A percentile compares a stretch with the other conserved stretches of the same genome.
These are phyloP conservation scores for Hoplostethus atlanticus DNA, from an alignment of 2,797 vertebrate genomes.

Conservation along the genomic window DNA sequence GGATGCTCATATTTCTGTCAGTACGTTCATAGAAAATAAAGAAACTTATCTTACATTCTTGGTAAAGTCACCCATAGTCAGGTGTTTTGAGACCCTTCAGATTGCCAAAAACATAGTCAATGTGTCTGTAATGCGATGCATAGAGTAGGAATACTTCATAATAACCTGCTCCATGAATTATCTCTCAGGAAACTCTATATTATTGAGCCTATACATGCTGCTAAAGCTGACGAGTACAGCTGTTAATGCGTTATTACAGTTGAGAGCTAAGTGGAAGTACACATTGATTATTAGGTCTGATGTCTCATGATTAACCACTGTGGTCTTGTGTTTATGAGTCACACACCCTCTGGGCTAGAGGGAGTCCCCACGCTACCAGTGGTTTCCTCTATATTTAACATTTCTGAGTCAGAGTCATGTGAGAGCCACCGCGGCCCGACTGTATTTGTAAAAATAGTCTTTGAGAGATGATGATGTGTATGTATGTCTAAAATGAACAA, in stretches of 20 bases:
- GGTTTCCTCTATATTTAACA: conserved; percentile 65
- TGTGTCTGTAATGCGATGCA: neutral
- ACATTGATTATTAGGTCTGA: conserved; percentile 46
- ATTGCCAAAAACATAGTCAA: conserved; percentile 4
- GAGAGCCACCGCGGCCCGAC: conserved; percentile 45
- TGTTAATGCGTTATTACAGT: conserved; percentile 28
- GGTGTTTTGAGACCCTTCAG: conserved; percentile 5
- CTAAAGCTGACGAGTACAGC: conserved; percentile 7
- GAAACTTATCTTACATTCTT: neutral
- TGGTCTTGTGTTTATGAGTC: conserved; percentile 75
- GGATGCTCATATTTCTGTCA: neutral
- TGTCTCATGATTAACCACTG: conserved; percentile 70
- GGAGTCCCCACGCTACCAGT: conserved; percentile 61
- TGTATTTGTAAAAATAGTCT: conserved; percentile 54
- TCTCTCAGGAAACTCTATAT: conserved; percentile 2
- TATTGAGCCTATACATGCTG: neutral
- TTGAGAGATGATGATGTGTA: neutral
- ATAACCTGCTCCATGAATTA: neutral
- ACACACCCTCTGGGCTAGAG: conserved; percentile 58
- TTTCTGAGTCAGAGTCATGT: conserved; percentile 71
- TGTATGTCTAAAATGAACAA: neutral
- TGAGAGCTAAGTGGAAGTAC: conserved; percentile 44
- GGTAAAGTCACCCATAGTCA: neutral
- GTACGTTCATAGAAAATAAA: conserved; percentile 18
- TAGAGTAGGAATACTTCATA: neutral